Base-by-base conservation (phyloP, 2,888 invertebrate species). In the Tortricodes alternella region DNA sequence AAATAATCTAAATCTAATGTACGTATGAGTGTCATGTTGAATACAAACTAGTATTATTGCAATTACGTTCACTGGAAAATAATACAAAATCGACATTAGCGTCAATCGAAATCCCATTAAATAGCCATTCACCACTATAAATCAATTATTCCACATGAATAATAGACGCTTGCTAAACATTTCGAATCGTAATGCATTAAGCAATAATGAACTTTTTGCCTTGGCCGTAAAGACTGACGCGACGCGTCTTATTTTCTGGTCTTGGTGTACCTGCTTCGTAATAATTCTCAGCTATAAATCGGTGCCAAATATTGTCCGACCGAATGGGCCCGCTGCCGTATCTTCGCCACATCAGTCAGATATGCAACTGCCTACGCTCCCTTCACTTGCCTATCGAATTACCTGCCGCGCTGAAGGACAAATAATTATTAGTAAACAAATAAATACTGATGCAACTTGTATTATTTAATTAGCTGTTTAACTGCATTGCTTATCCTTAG, bases 361-460 rank as follows among this genome's bases (percentile, higher is more conserved):
- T 21, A 38, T 16, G 53, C 44, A 51, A 50, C 62, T 50, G 55
- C 72, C 73, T 67, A 73, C 73, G 69, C 71, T 67, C 73, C 73
- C 69, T 71, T 73, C 73, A 73, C 71, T 66, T 39, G 61, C 50
- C 39, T 63, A 62, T 58, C 61, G 51, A 34, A 48, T 64, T 59
- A 64, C 61, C 63, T 65, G 66, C 62, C 61, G 65, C 59, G 27
- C 11, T 43, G 64, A 65, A 67, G 67, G 68, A 67, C 68, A 61
- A 46, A 52, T 60, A 53, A 62, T 63, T 65, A 62, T 49, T 55
- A 55, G 49, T 55, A 55, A 55, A 56, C 44, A 50, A 48, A 44
- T 50, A 56, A 44, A 38, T 38, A 50, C 49, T 50, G 56, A 56
- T 56, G 43, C 43, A 56, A 50, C 56, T 43, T 34, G 21, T 46